Base-by-base conservation (phyloP, 1,140 invertebrate species). In the Nasonia giraulti region DNA sequence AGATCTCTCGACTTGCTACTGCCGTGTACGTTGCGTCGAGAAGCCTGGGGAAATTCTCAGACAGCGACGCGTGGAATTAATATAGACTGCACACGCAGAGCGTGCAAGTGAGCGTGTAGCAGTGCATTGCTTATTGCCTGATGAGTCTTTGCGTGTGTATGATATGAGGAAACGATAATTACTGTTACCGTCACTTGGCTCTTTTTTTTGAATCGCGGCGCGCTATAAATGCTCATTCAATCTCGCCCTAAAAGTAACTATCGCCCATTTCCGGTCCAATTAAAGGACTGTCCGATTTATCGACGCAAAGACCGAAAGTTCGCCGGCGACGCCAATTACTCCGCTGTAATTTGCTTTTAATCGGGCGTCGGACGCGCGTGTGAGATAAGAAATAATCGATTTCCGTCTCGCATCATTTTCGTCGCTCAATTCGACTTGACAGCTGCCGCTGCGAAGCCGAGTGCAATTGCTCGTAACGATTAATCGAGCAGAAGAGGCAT, bases 41-140 rank as follows among this genome's bases (percentile, higher is more conserved):
- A 37, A 23, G 33, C 23, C n/a, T 37, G 23, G 50, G 47, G 83
- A 80, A 76, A 83, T 83, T 83, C 82, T 83, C 82, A 83, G 82
- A 83, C 82, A 75, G 17, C 82, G 75, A 78, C 75, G 75, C 62
- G 75, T 44, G 55, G 37, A 83, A 83, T 83, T 83, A 83, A 83
- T 83, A 77, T 83, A 78, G 66, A 62, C 47, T 62, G 55, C 20
- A 62, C 55, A 17, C 55, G 20, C 17, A 17, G 17, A 17, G 20
- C 31, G 1, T 27, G 27, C n/a, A 69, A 69, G 75, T 8, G 74
- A 40, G 27, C n/a, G 66, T 40, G 17, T 17, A 62, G 23, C 0
- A 23, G 6, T 37, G 14, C 83, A 33, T 7, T 73, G 50, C 12
- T 75, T 75, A 27, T 31, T 27, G 69, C 23, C n/a, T 44, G 40